A percentile compares a stretch with the other conserved stretches of the same genome.
phyloP scores from a whole-genome alignment of 1,140 invertebrate species.

The Patella vulgata region DNA sequence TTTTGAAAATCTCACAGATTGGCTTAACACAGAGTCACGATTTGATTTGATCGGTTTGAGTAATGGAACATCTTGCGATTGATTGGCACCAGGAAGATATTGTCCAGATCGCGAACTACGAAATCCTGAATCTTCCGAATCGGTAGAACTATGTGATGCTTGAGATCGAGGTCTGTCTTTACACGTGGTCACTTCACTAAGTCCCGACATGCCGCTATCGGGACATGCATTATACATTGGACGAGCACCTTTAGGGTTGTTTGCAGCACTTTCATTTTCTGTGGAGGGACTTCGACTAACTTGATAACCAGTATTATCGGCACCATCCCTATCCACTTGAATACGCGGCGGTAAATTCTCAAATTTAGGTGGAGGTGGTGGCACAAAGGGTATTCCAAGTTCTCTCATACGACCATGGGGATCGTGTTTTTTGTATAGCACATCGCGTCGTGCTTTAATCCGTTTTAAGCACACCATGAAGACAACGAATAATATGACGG shows the following conservation, averaged over 20 bases:
- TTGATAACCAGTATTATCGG: slow-evolving; percentile 40
- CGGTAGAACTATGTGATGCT: slow-evolving; percentile 45
- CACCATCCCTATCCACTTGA: slow-evolving; percentile 9
- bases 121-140: slow-evolving; percentile 56
- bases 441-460: slow-evolving; percentile 38
- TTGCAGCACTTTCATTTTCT: slow-evolving; percentile 16
- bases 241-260: neutral
- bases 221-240: slow-evolving; percentile 41
- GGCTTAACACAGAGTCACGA: too few relatives aligned
- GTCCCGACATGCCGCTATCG: slow-evolving; percentile 52
- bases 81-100: slow-evolving; percentile 34
- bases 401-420: slow-evolving; percentile 43
- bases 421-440: slow-evolving; percentile 50
- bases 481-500: slow-evolving; percentile 60
- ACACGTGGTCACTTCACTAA: slow-evolving; percentile 30
- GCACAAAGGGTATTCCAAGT: slow-evolving; percentile 24
- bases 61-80: slow-evolving; percentile 36
- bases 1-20: too few relatives aligned
- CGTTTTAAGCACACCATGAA: slow-evolving; percentile 60
- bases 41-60: slow-evolving; percentile 34
- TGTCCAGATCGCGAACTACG: slow-evolving; percentile 50
- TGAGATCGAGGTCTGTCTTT: slow-evolving; percentile 47
- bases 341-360: slow-evolving; percentile 11
- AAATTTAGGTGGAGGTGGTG: slow-evolving; percentile 34
- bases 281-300: slow-evolving; percentile 39